A percentile compares a stretch with the other conserved stretches of the same genome.
Evolutionary conservation across 1,140 invertebrate genomes (phyloP).

Genomic region (Anastrepha ludens): DNA sequence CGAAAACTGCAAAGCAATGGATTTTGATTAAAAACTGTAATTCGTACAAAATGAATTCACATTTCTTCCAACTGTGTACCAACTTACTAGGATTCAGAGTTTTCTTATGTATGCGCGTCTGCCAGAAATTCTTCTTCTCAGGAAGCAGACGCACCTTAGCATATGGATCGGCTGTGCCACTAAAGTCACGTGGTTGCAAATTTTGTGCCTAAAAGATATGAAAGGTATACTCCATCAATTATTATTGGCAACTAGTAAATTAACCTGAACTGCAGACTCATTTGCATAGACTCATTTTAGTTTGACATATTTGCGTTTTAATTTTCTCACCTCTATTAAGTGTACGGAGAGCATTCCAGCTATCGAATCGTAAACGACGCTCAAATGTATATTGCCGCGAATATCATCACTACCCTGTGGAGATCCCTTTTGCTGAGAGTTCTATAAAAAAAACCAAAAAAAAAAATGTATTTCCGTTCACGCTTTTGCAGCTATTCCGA

Average conservation of each 20-base stretch:
- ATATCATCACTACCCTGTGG: constrained; percentile 70
- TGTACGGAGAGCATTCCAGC: constrained; percentile 76
- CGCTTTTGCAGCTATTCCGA: background rate
- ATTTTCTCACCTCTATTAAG: constrained; percentile 74
- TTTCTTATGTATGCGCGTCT: constrained; percentile 79
- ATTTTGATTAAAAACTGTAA: constrained; percentile 10
- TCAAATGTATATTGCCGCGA: constrained; percentile 75
- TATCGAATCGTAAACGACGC: constrained; percentile 75
- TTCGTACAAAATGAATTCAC: too few relatives aligned
- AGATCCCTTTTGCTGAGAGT: constrained; percentile 65
- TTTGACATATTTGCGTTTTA: too few relatives aligned
- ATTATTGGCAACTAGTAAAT: background rate
- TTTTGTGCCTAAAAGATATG: constrained; percentile 75
- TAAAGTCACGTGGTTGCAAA: constrained; percentile 77
- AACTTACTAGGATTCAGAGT: constrained; percentile 79
- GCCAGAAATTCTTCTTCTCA: constrained; percentile 78
- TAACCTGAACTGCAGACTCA: background rate
- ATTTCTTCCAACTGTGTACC: background rate
- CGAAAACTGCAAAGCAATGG: constrained; percentile 77
- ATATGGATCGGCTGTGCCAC: constrained; percentile 78
- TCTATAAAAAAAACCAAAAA: constrained; percentile 57
- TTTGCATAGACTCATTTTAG: too few relatives aligned
- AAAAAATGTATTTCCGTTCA: background rate
- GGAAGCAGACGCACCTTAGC: constrained; percentile 78
- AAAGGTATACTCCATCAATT: too few relatives aligned